Base-by-base conservation (phyloP, 2,797 vertebrate species). In the Poliocrania exsul region DNA sequence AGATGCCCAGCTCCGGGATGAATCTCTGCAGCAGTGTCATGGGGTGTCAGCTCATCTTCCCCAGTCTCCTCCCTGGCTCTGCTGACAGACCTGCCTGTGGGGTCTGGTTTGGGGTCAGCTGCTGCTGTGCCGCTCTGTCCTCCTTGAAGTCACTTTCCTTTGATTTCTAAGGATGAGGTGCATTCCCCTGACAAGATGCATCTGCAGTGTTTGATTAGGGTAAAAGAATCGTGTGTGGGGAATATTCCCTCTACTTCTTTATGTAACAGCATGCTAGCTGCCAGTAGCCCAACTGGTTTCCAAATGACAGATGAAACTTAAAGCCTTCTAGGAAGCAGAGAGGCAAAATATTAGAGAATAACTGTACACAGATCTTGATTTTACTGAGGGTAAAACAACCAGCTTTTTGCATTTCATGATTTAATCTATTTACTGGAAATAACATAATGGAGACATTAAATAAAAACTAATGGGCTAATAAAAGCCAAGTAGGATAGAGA, bases 51-150 rank as follows among this genome's bases (percentile, higher is more conserved):
- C 93, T 96, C 88, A 26, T 95, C 86, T 67, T 17, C 61, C 65
- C 79, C 42, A 73, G 75, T 49, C 86, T 89, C 35, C 79, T 92
- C 85, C 86, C 65, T 83, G 73, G 77, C 66, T 81, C 67, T 0
- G 28, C 93, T 96, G 96, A 96, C 96, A 96, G 96, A 96, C 92
- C 94, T 94, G 96, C 96, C 96, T 94, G 86, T 86, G 92, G 96
- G 96, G 92, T 92, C 91, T 96, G 88, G 72, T 83, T 79, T 38
- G 75, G 95, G 96, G 96, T 96, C 96, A 95, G 93, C 95, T 69
- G 95, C 95, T 0, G 83, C 95, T 95, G 96, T 70, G 96, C 86
- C 16, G 81, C 90, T 84, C 25, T 71, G 87, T 91, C 95, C 93
- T 96, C 92, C 92, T 96, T 74, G 70, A 57, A 96, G 96, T 94